phyloP scores from a whole-genome alignment of 2,797 vertebrate species.

The Karalla daura region DNA sequence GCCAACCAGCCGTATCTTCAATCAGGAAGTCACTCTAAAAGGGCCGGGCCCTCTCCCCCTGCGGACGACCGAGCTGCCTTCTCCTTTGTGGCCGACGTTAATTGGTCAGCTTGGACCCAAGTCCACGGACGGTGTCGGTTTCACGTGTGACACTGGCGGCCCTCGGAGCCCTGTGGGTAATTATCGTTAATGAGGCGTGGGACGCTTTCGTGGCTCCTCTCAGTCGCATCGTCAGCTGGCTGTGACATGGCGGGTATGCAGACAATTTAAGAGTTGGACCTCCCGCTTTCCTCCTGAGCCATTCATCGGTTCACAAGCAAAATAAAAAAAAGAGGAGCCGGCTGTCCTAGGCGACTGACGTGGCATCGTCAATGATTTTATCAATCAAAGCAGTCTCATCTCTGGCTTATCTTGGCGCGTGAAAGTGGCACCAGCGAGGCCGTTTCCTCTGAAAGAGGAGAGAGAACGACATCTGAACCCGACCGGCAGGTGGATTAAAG shows the following conservation, averaged over 20 bases:
- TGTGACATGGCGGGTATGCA: constrained; percentile 1
- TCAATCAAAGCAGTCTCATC: too few species aligned
- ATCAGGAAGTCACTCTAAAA: constrained; percentile 52
- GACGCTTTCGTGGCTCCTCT: constrained; percentile 21
- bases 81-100: constrained; percentile 52
- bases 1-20: constrained; percentile 56
- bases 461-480: neutral
- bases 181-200: constrained; percentile 68
- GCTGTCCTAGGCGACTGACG: too few species aligned
- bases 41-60: constrained; percentile 25
- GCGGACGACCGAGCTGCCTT: constrained; percentile 18
- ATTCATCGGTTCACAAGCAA: neutral
- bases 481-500: constrained; percentile 7
- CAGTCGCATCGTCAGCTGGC: constrained; percentile 7
- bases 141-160: constrained; percentile 60
- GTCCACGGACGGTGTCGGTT: constrained; percentile 60
- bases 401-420: too few species aligned
- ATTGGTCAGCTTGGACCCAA: constrained; percentile 53
- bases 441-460: neutral
- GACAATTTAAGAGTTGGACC: neutral
- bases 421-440: neutral
- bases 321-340: too few species aligned
- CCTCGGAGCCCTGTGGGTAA: constrained; percentile 41
- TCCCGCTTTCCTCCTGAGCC: neutral
- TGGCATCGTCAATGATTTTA: too few species aligned